Evolutionary conservation across 2,888 invertebrate species (phyloP).

Genomic region (Parnassius orleans): DNA sequence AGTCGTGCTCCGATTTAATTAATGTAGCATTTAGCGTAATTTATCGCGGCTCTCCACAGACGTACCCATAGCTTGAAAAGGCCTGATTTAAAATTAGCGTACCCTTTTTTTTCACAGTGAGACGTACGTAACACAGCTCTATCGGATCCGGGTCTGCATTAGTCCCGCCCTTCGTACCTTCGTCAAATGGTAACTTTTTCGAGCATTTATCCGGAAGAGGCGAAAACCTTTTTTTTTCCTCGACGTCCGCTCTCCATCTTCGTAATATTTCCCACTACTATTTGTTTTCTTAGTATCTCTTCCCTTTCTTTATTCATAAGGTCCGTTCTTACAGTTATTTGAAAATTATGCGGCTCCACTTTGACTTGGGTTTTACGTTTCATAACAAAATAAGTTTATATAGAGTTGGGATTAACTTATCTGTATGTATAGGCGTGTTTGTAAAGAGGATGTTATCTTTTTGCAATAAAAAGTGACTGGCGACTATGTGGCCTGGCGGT

Average conservation of each 20-base stretch:
- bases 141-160: conserved; percentile 19
- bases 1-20: conserved; percentile 57
- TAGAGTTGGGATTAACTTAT: conserved; percentile 13
- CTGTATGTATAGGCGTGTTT: conserved; percentile 1
- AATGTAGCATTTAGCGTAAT: conserved; percentile 68
- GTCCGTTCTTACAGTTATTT: conserved; percentile 25
- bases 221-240: conserved; percentile 26
- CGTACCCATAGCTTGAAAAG: conserved; percentile 33
- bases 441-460: too few relatives aligned
- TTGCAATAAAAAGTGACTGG: too few relatives aligned
- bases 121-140: conserved; percentile 21
- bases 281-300: conserved; percentile 22
- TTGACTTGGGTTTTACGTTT: conserved; percentile 15
- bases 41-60: conserved; percentile 48
- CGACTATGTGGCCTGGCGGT: too few relatives aligned
- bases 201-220: conserved; percentile 29
- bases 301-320: conserved; percentile 28
- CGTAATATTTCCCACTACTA: conserved; percentile 25
- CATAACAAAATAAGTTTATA: conserved; percentile 21
- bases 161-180: conserved; percentile 27
- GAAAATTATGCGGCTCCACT: conserved; percentile 24
- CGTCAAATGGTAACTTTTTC: conserved; percentile 34
- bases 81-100: conserved; percentile 38
- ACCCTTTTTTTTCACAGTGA: conserved; percentile 35
- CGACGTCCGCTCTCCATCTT: conserved; percentile 32